These are phyloP conservation scores for Teinopalpus imperialis DNA, from an alignment of 2,888 invertebrate genomes.

Conservation along the genomic window DNA sequence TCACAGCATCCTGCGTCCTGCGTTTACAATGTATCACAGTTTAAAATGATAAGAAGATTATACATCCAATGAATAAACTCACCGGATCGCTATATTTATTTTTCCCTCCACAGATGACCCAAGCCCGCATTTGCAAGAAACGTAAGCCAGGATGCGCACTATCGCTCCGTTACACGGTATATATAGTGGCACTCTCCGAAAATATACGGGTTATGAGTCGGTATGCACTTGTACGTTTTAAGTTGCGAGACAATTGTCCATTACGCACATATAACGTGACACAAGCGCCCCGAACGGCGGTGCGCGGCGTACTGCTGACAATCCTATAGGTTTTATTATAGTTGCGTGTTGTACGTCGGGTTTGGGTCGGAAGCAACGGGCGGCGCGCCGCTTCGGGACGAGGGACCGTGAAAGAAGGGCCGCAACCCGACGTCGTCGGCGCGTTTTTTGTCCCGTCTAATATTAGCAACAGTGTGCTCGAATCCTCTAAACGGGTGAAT, in stretches of 20 bases:
- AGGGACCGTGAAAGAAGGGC: slow-evolving; percentile 69
- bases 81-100: slow-evolving; percentile 74
- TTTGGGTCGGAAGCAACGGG: slow-evolving; percentile 40
- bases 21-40: slow-evolving; percentile 21
- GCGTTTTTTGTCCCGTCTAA: slow-evolving; percentile 69
- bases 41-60: slow-evolving; percentile 31
- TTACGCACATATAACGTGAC: slow-evolving; percentile 37
- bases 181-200: slow-evolving; percentile 49
- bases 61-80: slow-evolving; percentile 58
- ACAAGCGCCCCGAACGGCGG: slow-evolving; percentile 52
- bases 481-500: slow-evolving; percentile 7
- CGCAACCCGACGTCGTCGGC: slow-evolving; percentile 56
- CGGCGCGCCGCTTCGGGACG: slow-evolving; percentile 40
- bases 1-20: slow-evolving; percentile 26
- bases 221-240: slow-evolving; percentile 53
- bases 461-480: slow-evolving; percentile 56
- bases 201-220: slow-evolving; percentile 49
- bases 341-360: slow-evolving; percentile 28
- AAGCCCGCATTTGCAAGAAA: slow-evolving; percentile 59
- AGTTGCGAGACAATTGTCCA: slow-evolving; percentile 52
- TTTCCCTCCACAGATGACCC: slow-evolving; percentile 59
- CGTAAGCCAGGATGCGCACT: slow-evolving; percentile 48
- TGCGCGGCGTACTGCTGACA: slow-evolving; percentile 59
- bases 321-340: slow-evolving; percentile 36
- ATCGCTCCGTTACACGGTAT: slow-evolving; percentile 48